Conservation (phyloP, 2,797 vertebrate genomes). For the Austrolebias charrua region DNA sequence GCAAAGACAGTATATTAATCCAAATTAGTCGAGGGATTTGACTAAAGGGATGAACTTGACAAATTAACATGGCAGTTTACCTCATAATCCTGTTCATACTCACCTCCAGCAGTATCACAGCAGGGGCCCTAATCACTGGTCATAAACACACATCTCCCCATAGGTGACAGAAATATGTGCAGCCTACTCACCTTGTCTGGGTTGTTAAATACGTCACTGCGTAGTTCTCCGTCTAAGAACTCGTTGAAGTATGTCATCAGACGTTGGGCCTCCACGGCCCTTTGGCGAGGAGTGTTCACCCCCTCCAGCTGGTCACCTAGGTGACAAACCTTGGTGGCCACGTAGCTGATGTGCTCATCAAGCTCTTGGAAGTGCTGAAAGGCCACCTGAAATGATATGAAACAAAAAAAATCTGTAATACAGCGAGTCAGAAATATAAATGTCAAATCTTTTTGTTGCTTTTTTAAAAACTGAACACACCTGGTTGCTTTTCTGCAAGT, state of each 20-base stretch:
- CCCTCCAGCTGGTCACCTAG: slow-evolving; percentile 98
- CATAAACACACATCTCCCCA: slow-evolving; percentile 21
- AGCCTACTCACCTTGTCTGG: slow-evolving; percentile 88
- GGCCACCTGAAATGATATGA: slow-evolving; percentile 84
- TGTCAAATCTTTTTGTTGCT: not conserved
- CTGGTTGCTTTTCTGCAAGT: slow-evolving; percentile 98
- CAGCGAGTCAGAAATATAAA: not conserved
- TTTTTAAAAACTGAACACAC: slow-evolving; percentile 72
- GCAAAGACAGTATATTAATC: slow-evolving; percentile 76
- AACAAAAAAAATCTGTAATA: not conserved
- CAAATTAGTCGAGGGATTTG: slow-evolving; percentile 75
- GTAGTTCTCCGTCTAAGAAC: slow-evolving; percentile 98
- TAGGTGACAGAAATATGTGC: slow-evolving; percentile 21
- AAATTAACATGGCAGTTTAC: slow-evolving; percentile 74
- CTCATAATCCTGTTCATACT: slow-evolving; percentile 72
- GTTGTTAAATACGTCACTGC: slow-evolving; percentile 98
- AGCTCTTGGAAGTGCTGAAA: slow-evolving; percentile 99
- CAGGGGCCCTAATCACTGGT: slow-evolving; percentile 46
- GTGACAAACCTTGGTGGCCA: slow-evolving; percentile 99
- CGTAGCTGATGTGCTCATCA: slow-evolving; percentile 98
- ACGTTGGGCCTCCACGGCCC: slow-evolving; percentile 97
- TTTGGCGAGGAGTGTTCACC: slow-evolving; percentile 97
- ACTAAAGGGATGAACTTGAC: slow-evolving; percentile 78
- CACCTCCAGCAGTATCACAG: slow-evolving; percentile 69
- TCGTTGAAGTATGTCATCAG: slow-evolving; percentile 99